Percentiles rank a stretch among this genome's conserved stretches.
These are phyloP conservation scores for Cinclus mexicanus DNA, from an alignment of 2,113 vertebrate species.

Conservation along the genomic window DNA sequence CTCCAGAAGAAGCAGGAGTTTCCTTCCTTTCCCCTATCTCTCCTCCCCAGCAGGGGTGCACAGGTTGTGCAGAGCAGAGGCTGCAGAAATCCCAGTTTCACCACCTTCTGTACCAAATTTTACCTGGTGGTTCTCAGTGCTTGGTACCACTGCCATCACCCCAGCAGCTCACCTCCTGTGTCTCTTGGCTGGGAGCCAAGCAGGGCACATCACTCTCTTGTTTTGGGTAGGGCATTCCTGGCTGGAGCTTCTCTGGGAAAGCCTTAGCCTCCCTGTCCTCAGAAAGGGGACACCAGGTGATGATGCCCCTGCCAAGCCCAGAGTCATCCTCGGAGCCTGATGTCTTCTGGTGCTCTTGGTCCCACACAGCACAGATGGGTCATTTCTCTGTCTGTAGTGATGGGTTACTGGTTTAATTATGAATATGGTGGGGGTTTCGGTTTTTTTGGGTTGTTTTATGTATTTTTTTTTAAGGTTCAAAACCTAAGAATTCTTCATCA, in stretches of 20 bases:
- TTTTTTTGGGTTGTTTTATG: no score
- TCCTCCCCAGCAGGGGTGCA: not conserved
- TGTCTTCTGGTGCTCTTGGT: not conserved
- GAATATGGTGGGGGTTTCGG: not conserved
- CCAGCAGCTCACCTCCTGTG: not conserved
- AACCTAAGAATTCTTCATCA: not conserved
- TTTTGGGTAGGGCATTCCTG: not conserved
- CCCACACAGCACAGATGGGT: not conserved
- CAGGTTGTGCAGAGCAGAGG: not conserved
- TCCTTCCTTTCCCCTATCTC: not conserved
- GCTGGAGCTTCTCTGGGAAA: not conserved
- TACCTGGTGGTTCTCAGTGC: not conserved
- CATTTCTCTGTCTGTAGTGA: rapidly evolving
- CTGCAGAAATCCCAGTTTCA: not conserved
- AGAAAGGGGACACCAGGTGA: not conserved
- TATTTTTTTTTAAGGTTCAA: not conserved
- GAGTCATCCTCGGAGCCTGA: not conserved
- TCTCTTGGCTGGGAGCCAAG: not conserved
- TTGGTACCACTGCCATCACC: not conserved
- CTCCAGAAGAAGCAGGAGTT: not conserved
- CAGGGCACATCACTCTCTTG: rapidly evolving
- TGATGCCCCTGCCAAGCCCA: not conserved
- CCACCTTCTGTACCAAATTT: not conserved
- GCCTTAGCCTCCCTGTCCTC: not conserved
- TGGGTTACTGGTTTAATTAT: not conserved